These are phyloP conservation scores for Calyptomena viridis DNA, from an alignment of 2,113 vertebrate species.

Conservation along the genomic window DNA sequence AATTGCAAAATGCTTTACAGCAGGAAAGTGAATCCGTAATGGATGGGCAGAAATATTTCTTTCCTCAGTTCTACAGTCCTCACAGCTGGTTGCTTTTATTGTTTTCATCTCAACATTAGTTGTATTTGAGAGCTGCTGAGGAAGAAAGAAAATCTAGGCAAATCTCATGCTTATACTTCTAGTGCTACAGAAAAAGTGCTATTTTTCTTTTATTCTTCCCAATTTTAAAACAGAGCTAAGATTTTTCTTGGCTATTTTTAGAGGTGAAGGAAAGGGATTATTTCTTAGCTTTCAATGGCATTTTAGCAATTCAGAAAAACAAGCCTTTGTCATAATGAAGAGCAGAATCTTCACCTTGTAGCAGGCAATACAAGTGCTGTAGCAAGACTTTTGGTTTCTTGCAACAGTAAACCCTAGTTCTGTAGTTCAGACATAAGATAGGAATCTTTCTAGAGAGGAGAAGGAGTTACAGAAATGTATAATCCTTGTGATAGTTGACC, in stretches of 20 bases:
- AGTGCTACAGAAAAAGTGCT: neutral
- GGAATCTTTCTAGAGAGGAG: neutral
- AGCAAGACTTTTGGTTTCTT: neutral
- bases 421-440: neutral
- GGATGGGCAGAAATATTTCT: neutral
- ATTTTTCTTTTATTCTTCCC: neutral
- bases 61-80: neutral
- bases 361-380: neutral
- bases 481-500: neutral
- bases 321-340: neutral
- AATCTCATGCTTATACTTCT: neutral
- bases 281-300: neutral
- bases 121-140: neutral
- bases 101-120: neutral
- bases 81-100: neutral
- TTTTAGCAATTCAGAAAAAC: neutral
- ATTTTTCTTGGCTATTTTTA: neutral
- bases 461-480: neutral
- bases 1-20: neutral
- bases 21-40: neutral
- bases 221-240: neutral
- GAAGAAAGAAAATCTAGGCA: neutral
- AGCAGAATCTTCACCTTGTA: neutral
- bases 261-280: neutral
- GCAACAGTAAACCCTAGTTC: neutral